These are phyloP conservation scores for Burhinus oedicnemus DNA, from an alignment of 2,113 vertebrate species.

Conservation along the genomic window DNA sequence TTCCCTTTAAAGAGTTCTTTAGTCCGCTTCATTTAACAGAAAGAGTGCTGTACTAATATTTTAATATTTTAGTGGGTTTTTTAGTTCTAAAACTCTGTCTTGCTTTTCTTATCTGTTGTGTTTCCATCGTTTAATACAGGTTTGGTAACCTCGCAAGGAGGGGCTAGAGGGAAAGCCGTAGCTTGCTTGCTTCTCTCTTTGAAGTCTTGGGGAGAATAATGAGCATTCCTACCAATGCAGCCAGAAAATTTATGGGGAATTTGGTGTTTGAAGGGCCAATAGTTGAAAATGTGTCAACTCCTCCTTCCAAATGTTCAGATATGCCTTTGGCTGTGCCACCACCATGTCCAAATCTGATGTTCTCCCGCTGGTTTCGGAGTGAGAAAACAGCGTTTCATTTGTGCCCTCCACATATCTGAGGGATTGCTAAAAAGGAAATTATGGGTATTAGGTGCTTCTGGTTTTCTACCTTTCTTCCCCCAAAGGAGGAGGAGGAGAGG, in stretches of 20 bases:
- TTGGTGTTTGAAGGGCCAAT: slow-evolving; percentile 14
- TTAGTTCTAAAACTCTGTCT: slow-evolving; percentile 36
- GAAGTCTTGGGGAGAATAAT: slow-evolving; percentile 31
- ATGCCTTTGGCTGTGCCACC: slow-evolving; percentile 2
- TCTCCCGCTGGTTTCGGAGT: background rate
- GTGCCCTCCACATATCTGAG: background rate
- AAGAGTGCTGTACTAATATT: background rate
- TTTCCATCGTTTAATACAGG: background rate
- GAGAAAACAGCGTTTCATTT: background rate
- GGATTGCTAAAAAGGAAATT: background rate
- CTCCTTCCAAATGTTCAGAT: background rate
- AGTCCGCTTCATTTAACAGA: background rate
- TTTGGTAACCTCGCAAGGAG: background rate
- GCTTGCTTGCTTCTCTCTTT: slow-evolving; percentile 16
- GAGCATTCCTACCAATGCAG: background rate
- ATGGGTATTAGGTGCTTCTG: background rate
- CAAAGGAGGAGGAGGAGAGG: background rate
- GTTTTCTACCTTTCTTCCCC: background rate
- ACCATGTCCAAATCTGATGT: background rate
- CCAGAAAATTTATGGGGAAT: slow-evolving; percentile 24
- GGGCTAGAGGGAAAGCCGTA: background rate
- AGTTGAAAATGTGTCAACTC: slow-evolving; percentile 39
- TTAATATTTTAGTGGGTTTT: background rate
- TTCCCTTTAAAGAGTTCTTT: background rate
- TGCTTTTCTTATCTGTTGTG: slow-evolving; percentile 32